Base-by-base conservation (phyloP, 2,113 vertebrate genomes). In the Melanerpes aurifrons region DNA sequence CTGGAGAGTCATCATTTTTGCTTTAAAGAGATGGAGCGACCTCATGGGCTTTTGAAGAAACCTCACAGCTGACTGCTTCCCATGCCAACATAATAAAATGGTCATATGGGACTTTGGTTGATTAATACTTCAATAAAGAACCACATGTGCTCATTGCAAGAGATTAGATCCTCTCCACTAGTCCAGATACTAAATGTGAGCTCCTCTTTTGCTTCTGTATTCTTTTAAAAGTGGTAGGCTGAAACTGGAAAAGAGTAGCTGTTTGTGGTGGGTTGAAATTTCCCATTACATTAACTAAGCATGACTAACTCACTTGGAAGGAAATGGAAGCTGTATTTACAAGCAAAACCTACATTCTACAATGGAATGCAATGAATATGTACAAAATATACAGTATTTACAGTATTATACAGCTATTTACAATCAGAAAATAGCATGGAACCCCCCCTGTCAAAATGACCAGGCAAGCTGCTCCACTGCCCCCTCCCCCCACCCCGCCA, bases 41-140 rank as follows among this genome's bases (percentile, higher is more conserved):
- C 84, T 96, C 89, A 93, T 50, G 68, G 85, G 80, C 82, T 91
- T 80, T 82, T 97, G 90, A 89, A 94, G 89, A 91, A 93, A 91
- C 45, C 57, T 54, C 79, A 82, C 57, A 91, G 89, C 85, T 94
- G 89, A 87, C 73, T 84, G 61, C 82, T 87, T 94, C 86, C 93
- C 90, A 83, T 82, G 67, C 58, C 0, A 6, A 80, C 58, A 35
- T 66, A 69, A 78, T 91, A 43, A 94, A 96, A 75, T 58, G 59
- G 43, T 62, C 82, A 29, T 47, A 67, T 80, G 94, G 87, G 91
- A 80, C 26, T 68, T 74, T 35, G 40, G 31, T 47, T 94, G 72
- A 85, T 95, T 71, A 89, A 74, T 85, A 61, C 66, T 92, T 86
- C 58, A 69, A 50, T 59, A 72, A 85, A 90, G 91, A 92, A 95